phyloP scores from a whole-genome alignment of 2,888 invertebrate species.

The Lasioglossum zephyrum region DNA sequence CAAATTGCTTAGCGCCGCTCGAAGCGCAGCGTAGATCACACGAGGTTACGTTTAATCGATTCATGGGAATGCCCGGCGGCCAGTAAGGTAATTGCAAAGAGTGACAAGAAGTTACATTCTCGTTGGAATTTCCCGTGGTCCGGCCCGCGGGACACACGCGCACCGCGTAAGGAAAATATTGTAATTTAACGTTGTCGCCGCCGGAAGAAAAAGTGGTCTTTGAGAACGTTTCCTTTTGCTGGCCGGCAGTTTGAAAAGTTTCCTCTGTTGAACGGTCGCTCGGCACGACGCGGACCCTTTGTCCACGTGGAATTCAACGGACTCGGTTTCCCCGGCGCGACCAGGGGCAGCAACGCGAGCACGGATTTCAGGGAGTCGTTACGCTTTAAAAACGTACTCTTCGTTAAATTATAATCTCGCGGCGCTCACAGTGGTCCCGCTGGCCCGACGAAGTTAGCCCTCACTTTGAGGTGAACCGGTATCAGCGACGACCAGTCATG shows the following conservation, averaged over 20 bases:
- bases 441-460: constrained; percentile 36
- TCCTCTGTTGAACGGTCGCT: background rate
- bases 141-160: background rate
- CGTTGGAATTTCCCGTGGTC: constrained; percentile 12
- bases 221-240: constrained; percentile 15
- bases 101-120: constrained; percentile 16
- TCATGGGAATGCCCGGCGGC: constrained; percentile 8
- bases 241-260: constrained; percentile 26
- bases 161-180: constrained; percentile 19
- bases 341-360: background rate
- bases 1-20: constrained; percentile 25
- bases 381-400: constrained; percentile 44
- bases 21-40: constrained; percentile 25
- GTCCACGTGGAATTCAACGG: constrained; percentile 13
- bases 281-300: constrained; percentile 23
- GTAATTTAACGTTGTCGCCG: constrained; percentile 30
- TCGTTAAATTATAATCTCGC: constrained; percentile 44
- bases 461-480: constrained; percentile 27
- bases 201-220: constrained; percentile 3
- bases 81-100: constrained; percentile 7
- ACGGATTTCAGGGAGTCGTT: constrained; percentile 6
- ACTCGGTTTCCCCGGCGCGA: background rate
- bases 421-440: background rate
- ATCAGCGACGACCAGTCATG: background rate
- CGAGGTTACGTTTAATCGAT: constrained; percentile 25